These are phyloP conservation scores for Drosophila navojoa DNA, from an alignment of 1,140 invertebrate species.

Conservation along the genomic window DNA sequence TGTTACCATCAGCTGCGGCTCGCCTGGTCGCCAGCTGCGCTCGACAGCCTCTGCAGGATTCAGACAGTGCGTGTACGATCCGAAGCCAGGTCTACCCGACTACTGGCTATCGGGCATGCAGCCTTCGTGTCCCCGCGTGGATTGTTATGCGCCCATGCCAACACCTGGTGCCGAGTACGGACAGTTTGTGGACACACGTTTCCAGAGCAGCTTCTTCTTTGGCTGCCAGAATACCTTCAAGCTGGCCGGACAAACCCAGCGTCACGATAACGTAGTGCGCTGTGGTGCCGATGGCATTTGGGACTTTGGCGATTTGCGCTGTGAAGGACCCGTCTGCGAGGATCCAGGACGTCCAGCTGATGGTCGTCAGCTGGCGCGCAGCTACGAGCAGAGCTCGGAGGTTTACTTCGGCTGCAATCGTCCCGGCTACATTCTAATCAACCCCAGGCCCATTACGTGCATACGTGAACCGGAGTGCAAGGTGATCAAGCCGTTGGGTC, in stretches of 20 bases:
- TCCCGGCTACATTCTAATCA: conserved; percentile 96
- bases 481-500: conserved; percentile 94
- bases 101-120: conserved; percentile 95
- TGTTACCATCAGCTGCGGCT: conserved; percentile 92
- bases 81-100: conserved; percentile 93
- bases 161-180: conserved; percentile 97
- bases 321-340: conserved; percentile 97
- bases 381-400: conserved; percentile 96
- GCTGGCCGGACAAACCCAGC: conserved; percentile 94
- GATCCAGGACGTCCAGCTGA: conserved; percentile 97
- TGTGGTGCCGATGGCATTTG: conserved; percentile 96
- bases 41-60: conserved; percentile 92
- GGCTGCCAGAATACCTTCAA: conserved; percentile 98
- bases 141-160: conserved; percentile 93
- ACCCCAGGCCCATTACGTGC: conserved; percentile 95
- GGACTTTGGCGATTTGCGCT: conserved; percentile 98
- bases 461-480: conserved; percentile 96
- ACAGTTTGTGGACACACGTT: conserved; percentile 93
- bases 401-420: conserved; percentile 95
- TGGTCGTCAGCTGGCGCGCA: conserved; percentile 93
- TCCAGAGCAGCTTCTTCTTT: conserved; percentile 97
- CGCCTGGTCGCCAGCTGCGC: conserved; percentile 90
- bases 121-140: conserved; percentile 93
- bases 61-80: conserved; percentile 97
- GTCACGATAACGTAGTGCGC: conserved; percentile 95